These are phyloP conservation scores for Eleutherodactylus coqui DNA, from an alignment of 2,797 vertebrate species.

Conservation along the genomic window DNA sequence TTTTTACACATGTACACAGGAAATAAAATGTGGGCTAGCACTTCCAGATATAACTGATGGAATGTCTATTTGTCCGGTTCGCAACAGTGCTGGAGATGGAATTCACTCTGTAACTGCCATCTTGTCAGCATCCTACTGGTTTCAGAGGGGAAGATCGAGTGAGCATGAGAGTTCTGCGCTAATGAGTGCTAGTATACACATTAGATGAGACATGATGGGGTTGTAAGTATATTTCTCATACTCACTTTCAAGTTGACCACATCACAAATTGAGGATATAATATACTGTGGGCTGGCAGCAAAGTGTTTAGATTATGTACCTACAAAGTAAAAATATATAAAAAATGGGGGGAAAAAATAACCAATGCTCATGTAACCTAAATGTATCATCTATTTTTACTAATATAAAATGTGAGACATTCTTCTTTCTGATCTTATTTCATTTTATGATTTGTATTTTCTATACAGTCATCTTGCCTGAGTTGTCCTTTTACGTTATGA, in stretches of 20 bases:
- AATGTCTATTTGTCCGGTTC: constrained; percentile 42
- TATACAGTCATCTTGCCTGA: background rate
- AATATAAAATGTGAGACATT: too few species aligned
- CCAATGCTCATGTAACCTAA: background rate
- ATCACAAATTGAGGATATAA: background rate
- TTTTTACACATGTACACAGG: constrained; percentile 49
- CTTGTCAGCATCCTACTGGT: background rate
- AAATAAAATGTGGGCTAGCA: background rate
- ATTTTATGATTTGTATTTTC: too few species aligned
- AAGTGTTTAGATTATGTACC: background rate
- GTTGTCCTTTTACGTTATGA: background rate
- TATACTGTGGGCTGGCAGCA: background rate
- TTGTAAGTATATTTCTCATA: background rate
- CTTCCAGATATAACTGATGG: constrained; percentile 30
- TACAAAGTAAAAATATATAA: background rate
- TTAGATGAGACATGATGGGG: background rate
- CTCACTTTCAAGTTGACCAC: background rate
- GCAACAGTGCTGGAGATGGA: background rate
- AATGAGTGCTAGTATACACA: background rate
- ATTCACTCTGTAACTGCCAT: background rate
- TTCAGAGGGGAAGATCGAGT: background rate
- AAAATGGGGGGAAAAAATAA: too few species aligned
- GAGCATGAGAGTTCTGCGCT: background rate
- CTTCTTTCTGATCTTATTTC: too few species aligned
- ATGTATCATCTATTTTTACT: too few species aligned